These are phyloP conservation scores for Barypeithes pellucidus DNA, from an alignment of 2,888 invertebrate species.

Conservation along the genomic window DNA sequence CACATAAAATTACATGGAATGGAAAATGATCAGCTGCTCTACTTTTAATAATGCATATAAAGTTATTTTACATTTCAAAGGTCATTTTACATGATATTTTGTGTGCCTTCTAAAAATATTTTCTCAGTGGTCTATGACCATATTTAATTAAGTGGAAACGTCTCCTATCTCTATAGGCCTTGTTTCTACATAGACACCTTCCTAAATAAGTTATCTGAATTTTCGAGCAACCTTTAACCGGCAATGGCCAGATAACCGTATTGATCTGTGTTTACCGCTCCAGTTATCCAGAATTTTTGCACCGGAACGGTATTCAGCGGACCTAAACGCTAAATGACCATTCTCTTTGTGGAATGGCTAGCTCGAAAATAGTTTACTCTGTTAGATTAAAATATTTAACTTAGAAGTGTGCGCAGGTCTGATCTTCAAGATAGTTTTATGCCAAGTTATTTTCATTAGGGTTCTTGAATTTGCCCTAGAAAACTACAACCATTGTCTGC, in stretches of 20 bases:
- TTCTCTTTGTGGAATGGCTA: background rate
- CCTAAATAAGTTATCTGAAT: constrained; percentile 46
- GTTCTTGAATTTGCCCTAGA: too few relatives aligned
- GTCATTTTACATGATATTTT: too few relatives aligned
- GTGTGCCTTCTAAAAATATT: too few relatives aligned
- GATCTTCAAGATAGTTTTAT: too few relatives aligned
- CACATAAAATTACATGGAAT: too few relatives aligned
- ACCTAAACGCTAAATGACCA: constrained; percentile 8
- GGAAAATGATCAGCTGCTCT: too few relatives aligned
- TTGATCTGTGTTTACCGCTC: constrained; percentile 45
- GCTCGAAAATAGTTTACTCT: background rate
- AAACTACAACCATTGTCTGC: too few relatives aligned
- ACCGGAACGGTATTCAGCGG: constrained; percentile 34
- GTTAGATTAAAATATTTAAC: background rate
- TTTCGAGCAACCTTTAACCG: constrained; percentile 38
- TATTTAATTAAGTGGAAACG: constrained; percentile 33
- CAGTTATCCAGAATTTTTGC: constrained; percentile 35
- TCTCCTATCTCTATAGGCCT: constrained; percentile 24
- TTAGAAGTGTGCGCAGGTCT: too few relatives aligned
- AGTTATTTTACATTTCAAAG: too few relatives aligned
- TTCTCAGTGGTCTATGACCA: constrained; percentile 20
- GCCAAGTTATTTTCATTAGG: too few relatives aligned
- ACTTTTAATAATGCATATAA: too few relatives aligned
- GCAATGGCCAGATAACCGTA: constrained; percentile 43
- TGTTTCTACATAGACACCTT: constrained; percentile 25